Conservation (phyloP, 2,797 vertebrate species). For the Tamandua tetradactyla region DNA sequence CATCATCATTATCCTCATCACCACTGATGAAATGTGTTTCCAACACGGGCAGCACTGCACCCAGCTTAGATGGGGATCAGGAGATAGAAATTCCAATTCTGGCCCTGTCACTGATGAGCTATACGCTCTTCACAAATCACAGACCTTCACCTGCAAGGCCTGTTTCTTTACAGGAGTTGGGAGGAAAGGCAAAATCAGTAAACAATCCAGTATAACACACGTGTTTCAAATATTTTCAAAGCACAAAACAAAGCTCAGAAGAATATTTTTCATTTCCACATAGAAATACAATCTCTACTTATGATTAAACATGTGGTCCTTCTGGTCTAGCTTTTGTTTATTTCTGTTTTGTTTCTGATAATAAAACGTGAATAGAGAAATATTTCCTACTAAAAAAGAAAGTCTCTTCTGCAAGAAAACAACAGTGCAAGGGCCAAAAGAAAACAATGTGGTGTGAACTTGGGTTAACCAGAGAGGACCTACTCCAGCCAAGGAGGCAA, state of each 20-base stretch:
- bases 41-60: background rate
- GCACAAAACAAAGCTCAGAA: background rate
- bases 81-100: background rate
- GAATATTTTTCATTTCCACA: slow-evolving; percentile 1
- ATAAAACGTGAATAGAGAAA: background rate
- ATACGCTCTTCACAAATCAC: background rate
- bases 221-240: slow-evolving; percentile 38
- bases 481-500: background rate
- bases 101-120: background rate
- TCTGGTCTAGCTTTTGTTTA: background rate
- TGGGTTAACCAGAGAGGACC: background rate
- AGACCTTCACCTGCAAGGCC: background rate
- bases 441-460: background rate
- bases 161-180: background rate
- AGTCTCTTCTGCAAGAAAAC: slow-evolving; percentile 6
- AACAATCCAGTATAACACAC: background rate
- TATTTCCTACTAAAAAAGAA: background rate
- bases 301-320: background rate
- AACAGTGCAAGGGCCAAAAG: background rate
- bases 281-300: background rate
- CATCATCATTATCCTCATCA: background rate
- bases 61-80: background rate
- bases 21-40: background rate
- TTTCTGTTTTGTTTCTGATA: slow-evolving; percentile 33
- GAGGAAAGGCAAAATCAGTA: background rate